Percentiles rank a stretch among this genome's conserved stretches.
Evolutionary conservation across 2,797 vertebrate species (phyloP).

Genomic region (Rhynchotus rufescens): DNA sequence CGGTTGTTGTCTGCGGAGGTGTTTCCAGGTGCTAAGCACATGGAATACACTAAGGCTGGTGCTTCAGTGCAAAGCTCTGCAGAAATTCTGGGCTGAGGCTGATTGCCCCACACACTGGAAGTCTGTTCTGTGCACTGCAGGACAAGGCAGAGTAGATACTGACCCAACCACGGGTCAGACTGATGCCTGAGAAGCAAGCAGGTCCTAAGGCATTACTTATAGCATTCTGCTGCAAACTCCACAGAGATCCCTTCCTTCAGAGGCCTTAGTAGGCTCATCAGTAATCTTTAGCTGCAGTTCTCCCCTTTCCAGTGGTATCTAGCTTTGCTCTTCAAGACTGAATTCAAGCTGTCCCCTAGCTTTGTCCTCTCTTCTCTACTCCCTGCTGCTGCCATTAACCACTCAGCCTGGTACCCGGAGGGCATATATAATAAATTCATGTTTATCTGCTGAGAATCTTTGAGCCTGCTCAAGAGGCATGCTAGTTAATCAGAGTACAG

Average conservation of each 20-base stretch:
- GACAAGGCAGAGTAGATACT: background rate
- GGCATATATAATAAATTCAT: background rate
- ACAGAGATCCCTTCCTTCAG: background rate
- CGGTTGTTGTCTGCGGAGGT: background rate
- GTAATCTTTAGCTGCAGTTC: background rate
- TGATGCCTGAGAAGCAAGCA: background rate
- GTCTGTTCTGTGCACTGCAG: background rate
- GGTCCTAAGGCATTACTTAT: background rate
- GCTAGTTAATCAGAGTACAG: background rate
- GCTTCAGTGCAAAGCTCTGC: background rate
- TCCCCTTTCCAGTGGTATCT: background rate
- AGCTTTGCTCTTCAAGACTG: background rate
- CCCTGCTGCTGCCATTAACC: background rate
- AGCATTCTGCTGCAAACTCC: background rate
- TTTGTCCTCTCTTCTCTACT: background rate
- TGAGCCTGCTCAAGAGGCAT: background rate
- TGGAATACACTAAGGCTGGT: background rate
- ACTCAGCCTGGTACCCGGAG: background rate
- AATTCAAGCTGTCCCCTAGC: background rate
- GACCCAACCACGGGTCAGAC: background rate
- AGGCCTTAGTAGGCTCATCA: background rate
- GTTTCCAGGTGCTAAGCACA: background rate
- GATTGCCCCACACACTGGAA: background rate
- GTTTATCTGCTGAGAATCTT: background rate
- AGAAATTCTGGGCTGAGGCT: background rate